A percentile compares a stretch with the other conserved stretches of the same genome.
phyloP scores from a whole-genome alignment of 2,888 invertebrate species.

The Metallyticus violacea region DNA sequence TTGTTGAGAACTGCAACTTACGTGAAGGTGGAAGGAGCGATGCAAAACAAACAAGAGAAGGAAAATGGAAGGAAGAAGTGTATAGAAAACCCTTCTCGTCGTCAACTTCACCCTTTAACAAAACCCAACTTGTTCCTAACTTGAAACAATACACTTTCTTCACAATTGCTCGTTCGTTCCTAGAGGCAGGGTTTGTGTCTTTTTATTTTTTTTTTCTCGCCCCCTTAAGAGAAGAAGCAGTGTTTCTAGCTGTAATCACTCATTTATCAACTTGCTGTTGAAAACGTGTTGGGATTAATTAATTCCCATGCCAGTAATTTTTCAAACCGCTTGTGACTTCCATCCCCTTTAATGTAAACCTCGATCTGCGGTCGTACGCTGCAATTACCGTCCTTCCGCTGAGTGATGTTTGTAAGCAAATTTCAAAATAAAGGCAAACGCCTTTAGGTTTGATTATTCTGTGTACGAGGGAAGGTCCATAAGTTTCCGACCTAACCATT shows the following conservation, averaged over 20 bases:
- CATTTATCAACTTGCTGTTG: conserved; percentile 5
- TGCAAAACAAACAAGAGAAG: not conserved
- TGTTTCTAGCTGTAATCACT: not conserved
- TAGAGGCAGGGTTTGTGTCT: not conserved
- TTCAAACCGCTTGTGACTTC: not conserved
- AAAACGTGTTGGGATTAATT: not conserved
- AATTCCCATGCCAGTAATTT: not conserved
- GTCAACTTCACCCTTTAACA: not conserved
- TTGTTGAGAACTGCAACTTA: not conserved
- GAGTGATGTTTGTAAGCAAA: not conserved
- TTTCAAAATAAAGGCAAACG: not conserved
- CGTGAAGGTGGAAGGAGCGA: not conserved
- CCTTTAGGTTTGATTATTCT: no score
- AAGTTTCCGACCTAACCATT: no score
- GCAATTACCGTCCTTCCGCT: not conserved
- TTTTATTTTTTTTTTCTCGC: not conserved
- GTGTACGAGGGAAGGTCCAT: no score
- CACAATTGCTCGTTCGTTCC: not conserved
- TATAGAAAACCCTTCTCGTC: not conserved
- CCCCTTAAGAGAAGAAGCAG: not conserved
- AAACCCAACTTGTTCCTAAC: conserved; percentile 2
- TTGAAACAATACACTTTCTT: not conserved
- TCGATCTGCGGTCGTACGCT: not conserved
- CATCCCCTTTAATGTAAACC: not conserved
- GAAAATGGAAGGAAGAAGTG: not conserved